Evolutionary conservation across 2,113 vertebrate species (phyloP), one percentile per base, ranked within the genome.

Genomic region (Misgurnus anguillicaudatus): DNA sequence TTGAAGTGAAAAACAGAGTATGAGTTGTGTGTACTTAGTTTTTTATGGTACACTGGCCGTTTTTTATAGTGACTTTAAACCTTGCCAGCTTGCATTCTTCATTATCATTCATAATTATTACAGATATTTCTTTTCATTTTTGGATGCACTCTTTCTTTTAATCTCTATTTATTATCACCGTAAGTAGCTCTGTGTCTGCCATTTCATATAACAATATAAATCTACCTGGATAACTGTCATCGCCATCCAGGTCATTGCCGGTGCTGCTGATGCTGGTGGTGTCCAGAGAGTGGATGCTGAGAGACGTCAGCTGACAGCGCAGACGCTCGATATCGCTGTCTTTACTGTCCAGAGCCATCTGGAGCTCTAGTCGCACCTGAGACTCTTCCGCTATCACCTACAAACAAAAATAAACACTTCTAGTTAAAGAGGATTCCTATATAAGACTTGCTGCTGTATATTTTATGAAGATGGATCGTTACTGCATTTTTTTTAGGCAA

Each of bases 241-340:
- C 93, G 1, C 84, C 65, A 19, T 99, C 98, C 36, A 93, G 79
- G 58, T 99, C 97, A 7, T 95, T 96, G 24, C 93, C 94, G 4
- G 47, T 70, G 8, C 96, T 97, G 87, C 96, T 94, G 85, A 95
- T 93, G 82, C 96, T 99, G 55, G 94, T 96, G 87, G 94, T 94
- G 87, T 99, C 97, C 75, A 98, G 85, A 4, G 92, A 93, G 65
- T 96, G 95, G 3, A 97, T 88, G 42, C 97, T 97, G 55, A 98
- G 88, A 13, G 95, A 91, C 64, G 94, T 95, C 6, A 99, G 85
- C 87, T 98, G 97, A 7, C 92, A 96, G 5, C 98, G 95, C 1
- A 99, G 95, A 87, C 97, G 96, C 88, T 99, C 98, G 17, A 99
- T 96, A 88, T 99, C 98, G 21, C 97, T 98, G 87, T 99, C 98